A percentile compares a stretch with the other conserved stretches of the same genome.
These are phyloP conservation scores for Colletes gigas DNA, from an alignment of 1,140 invertebrate species.

Conservation along the genomic window DNA sequence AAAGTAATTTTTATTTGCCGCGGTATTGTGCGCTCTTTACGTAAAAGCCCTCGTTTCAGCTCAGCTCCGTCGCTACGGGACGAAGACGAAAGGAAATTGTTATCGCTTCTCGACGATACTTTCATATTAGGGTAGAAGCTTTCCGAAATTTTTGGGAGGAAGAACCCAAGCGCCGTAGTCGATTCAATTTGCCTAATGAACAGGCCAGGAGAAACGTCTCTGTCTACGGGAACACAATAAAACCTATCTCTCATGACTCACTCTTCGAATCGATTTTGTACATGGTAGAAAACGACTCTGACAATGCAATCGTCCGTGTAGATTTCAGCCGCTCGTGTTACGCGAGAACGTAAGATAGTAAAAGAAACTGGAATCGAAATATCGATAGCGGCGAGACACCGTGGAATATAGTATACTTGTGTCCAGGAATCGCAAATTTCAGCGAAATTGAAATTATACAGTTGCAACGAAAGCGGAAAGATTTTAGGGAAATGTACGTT, in stretches of 20 bases:
- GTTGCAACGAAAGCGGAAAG: background rate
- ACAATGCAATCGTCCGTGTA: slow-evolving; percentile 21
- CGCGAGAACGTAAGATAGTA: slow-evolving; percentile 2
- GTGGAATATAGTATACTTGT: background rate
- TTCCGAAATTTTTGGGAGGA: slow-evolving; percentile 63
- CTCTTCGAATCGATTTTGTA: slow-evolving; percentile 56
- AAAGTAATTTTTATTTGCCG: slow-evolving; percentile 61
- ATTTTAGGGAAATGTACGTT: background rate
- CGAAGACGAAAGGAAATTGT: slow-evolving; percentile 63
- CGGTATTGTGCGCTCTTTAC: slow-evolving; percentile 29
- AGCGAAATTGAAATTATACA: slow-evolving; percentile 28
- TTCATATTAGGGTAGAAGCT: slow-evolving; percentile 66
- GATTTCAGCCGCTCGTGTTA: slow-evolving; percentile 2
- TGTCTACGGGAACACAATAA: slow-evolving; percentile 39
- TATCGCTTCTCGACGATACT: slow-evolving; percentile 57
- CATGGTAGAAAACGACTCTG: slow-evolving; percentile 19
- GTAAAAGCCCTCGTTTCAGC: slow-evolving; percentile 32
- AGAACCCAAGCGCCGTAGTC: slow-evolving; percentile 16
- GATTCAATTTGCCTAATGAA: slow-evolving; percentile 70
- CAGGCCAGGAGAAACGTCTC: slow-evolving; percentile 24
- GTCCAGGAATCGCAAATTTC: slow-evolving; percentile 7
- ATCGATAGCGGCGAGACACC: slow-evolving; percentile 1
- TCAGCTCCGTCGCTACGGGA: slow-evolving; percentile 18
- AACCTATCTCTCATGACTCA: slow-evolving; percentile 53
- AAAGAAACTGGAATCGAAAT: slow-evolving; percentile 15